Conservation (phyloP, 2,113 vertebrate species). For the Nanorana parkeri region DNA sequence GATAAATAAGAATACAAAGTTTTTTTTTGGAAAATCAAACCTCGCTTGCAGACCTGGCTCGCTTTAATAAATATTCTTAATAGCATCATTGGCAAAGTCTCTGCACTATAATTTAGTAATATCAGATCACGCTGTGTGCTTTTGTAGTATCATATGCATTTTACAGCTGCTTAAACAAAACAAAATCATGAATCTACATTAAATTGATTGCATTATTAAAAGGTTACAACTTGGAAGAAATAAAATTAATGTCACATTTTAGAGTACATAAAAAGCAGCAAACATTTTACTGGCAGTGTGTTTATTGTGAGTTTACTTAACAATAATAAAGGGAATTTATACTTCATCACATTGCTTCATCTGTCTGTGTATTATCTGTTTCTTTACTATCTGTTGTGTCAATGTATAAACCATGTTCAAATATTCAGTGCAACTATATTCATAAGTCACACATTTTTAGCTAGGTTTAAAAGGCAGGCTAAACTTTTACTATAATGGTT, state of each 20-base stretch:
- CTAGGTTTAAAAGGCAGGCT: neutral
- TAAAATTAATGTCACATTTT: conserved; percentile 14
- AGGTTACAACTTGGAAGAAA: conserved; percentile 10
- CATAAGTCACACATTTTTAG: neutral
- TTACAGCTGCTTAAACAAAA: conserved; percentile 5
- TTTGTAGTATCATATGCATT: conserved; percentile 4
- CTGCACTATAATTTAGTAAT: neutral
- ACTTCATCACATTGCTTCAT: neutral
- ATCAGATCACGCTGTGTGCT: neutral
- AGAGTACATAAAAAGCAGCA: conserved; percentile 10
- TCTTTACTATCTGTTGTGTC: too few species aligned
- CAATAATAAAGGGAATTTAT: neutral
- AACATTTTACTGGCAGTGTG: conserved; percentile 10
- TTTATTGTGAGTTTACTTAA: conserved; percentile 44
- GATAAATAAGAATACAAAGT: too few species aligned
- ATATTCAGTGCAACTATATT: neutral
- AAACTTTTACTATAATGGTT: too few species aligned
- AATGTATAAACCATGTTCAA: neutral
- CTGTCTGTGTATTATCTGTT: conserved; percentile 1
- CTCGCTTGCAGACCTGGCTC: too few species aligned
- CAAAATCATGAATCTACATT: conserved; percentile 17
- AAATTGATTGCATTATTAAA: conserved; percentile 29
- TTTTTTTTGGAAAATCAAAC: too few species aligned
- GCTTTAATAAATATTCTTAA: neutral
- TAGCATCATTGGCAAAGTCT: neutral